Evolutionary conservation across 2,797 vertebrate genomes (phyloP).

Genomic region (Aplochiton taeniatus): DNA sequence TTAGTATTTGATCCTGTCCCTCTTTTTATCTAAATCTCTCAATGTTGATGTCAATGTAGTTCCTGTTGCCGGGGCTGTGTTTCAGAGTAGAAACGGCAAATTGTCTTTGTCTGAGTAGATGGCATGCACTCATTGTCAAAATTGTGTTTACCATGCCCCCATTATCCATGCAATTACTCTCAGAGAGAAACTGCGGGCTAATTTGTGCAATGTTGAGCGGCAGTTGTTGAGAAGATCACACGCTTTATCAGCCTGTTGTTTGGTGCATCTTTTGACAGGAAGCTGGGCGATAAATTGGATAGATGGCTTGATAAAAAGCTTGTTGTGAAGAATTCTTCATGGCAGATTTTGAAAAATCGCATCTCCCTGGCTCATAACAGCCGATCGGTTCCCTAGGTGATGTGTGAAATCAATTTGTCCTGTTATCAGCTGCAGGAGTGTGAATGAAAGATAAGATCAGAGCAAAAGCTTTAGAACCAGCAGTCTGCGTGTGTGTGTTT

Average conservation of each 20-base stretch:
- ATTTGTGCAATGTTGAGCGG: constrained; percentile 53
- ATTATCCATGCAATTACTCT: constrained; percentile 70
- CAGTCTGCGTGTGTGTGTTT: constrained; percentile 16
- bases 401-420: constrained; percentile 79
- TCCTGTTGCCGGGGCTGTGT: constrained; percentile 5
- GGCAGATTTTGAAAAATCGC: constrained; percentile 58
- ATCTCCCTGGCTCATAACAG: constrained; percentile 54
- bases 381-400: constrained; percentile 66
- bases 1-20: neutral
- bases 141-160: constrained; percentile 56
- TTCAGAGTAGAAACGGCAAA: constrained; percentile 42
- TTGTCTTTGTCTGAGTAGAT: constrained; percentile 50
- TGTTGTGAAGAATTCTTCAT: constrained; percentile 64
- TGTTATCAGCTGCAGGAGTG: constrained; percentile 67
- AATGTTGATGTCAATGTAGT: neutral
- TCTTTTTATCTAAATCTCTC: neutral
- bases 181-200: constrained; percentile 56
- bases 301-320: constrained; percentile 75
- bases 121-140: constrained; percentile 57
- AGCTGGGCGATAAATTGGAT: constrained; percentile 70
- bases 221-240: constrained; percentile 55
- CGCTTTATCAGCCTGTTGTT: constrained; percentile 69
- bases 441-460: constrained; percentile 64
- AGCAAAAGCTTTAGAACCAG: constrained; percentile 54
- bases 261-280: constrained; percentile 67